Conservation (phyloP, 2,113 vertebrate species). For the Haplochromis vanheusdeni region DNA sequence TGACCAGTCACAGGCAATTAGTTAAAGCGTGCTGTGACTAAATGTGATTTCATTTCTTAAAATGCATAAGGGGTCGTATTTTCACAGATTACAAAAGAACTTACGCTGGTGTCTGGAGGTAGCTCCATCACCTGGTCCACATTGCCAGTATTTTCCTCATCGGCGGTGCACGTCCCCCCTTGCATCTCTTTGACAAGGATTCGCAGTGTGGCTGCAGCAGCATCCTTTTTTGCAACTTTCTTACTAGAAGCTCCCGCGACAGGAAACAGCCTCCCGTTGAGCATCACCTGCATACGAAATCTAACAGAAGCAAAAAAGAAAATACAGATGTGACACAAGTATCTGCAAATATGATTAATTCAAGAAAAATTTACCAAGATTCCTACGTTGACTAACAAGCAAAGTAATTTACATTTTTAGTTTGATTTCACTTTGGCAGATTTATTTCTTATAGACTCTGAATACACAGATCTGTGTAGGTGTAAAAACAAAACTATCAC, state of each 20-base stretch:
- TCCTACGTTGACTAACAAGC: not conserved
- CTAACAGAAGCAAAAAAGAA: conserved; percentile 54
- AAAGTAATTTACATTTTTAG: not conserved
- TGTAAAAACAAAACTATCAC: not conserved
- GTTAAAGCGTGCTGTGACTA: not conserved
- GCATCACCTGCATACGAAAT: conserved; percentile 92
- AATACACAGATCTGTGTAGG: not conserved
- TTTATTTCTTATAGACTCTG: not conserved
- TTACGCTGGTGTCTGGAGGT: conserved; percentile 34
- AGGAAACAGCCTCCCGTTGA: conserved; percentile 83
- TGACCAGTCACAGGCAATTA: not conserved
- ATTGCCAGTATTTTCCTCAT: conserved; percentile 25
- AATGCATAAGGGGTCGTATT: not conserved
- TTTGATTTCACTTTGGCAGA: not conserved
- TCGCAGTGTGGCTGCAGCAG: conserved; percentile 81
- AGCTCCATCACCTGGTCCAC: conserved; percentile 24
- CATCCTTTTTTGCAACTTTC: conserved; percentile 92
- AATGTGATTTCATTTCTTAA: not conserved
- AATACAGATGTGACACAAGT: not conserved
- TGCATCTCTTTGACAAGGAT: conserved; percentile 77
- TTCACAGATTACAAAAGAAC: not conserved
- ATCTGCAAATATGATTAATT: not conserved
- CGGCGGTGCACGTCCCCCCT: not conserved
- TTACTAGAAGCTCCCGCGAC: conserved; percentile 89
- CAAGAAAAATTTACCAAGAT: not conserved